Evolutionary conservation across 1,140 invertebrate genomes (phyloP).

Genomic region (Plectus sambesii): DNA sequence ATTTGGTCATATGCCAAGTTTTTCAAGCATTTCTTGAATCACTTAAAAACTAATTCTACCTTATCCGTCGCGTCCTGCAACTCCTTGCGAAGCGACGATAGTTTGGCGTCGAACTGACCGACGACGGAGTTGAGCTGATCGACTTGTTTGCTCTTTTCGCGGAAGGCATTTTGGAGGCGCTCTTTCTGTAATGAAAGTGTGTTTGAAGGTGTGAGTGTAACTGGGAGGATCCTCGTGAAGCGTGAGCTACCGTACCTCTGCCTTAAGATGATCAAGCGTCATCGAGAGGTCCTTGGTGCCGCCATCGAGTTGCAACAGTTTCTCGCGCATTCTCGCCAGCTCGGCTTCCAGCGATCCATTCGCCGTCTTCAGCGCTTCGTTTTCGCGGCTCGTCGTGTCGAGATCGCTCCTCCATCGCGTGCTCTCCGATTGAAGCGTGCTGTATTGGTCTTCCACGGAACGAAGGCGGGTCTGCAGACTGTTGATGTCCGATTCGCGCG

Average conservation of each 20-base stretch:
- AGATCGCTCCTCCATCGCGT: conserved; percentile 31
- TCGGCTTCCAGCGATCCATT: conserved; percentile 32
- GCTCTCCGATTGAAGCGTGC: conserved; percentile 28
- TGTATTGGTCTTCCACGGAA: conserved; percentile 34
- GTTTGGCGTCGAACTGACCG: conserved; percentile 37
- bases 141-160: conserved; percentile 40
- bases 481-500: conserved; percentile 38
- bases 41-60: conserved; percentile 17
- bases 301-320: conserved; percentile 27
- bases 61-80: conserved; percentile 41
- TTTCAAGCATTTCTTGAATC: background rate
- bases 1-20: no score
- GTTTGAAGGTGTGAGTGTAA: no score
- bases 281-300: conserved; percentile 32
- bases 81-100: conserved; percentile 36
- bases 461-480: conserved; percentile 34
- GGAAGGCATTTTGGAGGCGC: conserved; percentile 35
- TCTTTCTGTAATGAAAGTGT: conserved; percentile 33
- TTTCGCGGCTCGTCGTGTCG: conserved; percentile 31
- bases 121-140: conserved; percentile 39
- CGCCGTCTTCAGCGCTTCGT: conserved; percentile 27
- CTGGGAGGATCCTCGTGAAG: no score
- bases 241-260: conserved; percentile 32
- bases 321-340: conserved; percentile 27
- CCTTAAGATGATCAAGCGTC: conserved; percentile 28